Conservation (phyloP, 2,113 vertebrate species). For the Ardeotis arabs region DNA sequence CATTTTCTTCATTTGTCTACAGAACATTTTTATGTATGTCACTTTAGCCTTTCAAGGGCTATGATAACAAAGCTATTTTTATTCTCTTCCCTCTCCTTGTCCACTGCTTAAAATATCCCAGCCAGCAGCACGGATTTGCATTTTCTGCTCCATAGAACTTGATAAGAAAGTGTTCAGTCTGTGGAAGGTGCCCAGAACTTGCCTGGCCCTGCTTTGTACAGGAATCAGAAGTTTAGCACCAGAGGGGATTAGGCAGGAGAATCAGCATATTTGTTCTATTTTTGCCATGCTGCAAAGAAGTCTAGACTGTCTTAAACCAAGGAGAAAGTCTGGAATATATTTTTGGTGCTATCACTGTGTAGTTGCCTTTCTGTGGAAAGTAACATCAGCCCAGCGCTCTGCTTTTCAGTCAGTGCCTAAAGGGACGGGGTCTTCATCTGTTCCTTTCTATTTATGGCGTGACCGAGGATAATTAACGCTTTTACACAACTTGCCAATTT, state of each 20-base stretch:
- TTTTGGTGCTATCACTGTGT: not conserved
- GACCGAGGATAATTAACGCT: not conserved
- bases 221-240: not conserved
- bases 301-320: not conserved
- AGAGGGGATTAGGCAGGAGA: not conserved
- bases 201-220: not conserved
- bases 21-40: not conserved
- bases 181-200: not conserved
- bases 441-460: not conserved
- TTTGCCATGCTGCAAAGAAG: not conserved
- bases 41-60: not conserved
- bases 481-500: not conserved
- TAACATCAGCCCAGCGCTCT: not conserved
- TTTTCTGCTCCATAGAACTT: not conserved
- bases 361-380: not conserved
- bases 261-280: not conserved
- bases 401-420: not conserved
- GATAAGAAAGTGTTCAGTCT: not conserved
- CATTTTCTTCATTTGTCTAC: not conserved
- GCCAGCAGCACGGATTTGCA: not conserved
- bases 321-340: not conserved
- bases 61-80: constrained; percentile 27
- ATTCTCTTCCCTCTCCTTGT: not conserved
- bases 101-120: constrained; percentile 19
- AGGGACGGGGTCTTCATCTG: not conserved